Conservation (phyloP, 2,797 vertebrate genomes). For the Gobio occitaniae region DNA sequence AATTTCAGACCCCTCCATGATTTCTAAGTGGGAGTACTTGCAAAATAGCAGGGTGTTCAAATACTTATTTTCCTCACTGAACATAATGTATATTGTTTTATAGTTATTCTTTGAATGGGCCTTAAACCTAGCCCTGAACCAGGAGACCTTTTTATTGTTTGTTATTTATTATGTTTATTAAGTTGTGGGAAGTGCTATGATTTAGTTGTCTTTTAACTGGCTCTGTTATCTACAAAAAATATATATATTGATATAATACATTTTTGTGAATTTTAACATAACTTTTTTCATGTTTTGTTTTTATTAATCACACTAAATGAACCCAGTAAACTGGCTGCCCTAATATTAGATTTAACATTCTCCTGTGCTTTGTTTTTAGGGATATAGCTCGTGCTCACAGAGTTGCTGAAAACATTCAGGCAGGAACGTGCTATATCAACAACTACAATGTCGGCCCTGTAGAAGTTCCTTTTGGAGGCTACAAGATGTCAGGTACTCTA, state of each 20-base stretch:
- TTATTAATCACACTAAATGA: not conserved
- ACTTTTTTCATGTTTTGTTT: not conserved
- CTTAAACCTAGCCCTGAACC: not conserved
- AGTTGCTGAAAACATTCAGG: conserved; percentile 88
- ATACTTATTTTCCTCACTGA: too few relatives aligned
- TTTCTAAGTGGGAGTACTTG: too few relatives aligned
- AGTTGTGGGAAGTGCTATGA: not conserved
- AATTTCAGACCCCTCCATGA: too few relatives aligned
- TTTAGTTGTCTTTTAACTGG: not conserved
- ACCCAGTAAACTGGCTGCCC: not conserved
- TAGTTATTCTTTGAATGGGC: not conserved
- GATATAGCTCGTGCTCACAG: conserved; percentile 93
- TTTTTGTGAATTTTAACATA: not conserved
- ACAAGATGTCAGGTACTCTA: conserved; percentile 90
- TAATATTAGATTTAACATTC: conserved; percentile 7
- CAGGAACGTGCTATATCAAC: conserved; percentile 94
- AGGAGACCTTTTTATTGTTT: not conserved
- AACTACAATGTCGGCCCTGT: conserved; percentile 92
- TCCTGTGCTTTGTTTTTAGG: conserved; percentile 69
- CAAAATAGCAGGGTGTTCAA: too few relatives aligned
- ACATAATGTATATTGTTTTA: not conserved
- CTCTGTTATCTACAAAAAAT: not conserved
- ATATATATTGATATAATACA: not conserved
- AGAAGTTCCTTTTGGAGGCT: conserved; percentile 95
- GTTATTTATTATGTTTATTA: not conserved